Conservation (phyloP, 2,888 invertebrate species). For the Ferdinandea cuprea region DNA sequence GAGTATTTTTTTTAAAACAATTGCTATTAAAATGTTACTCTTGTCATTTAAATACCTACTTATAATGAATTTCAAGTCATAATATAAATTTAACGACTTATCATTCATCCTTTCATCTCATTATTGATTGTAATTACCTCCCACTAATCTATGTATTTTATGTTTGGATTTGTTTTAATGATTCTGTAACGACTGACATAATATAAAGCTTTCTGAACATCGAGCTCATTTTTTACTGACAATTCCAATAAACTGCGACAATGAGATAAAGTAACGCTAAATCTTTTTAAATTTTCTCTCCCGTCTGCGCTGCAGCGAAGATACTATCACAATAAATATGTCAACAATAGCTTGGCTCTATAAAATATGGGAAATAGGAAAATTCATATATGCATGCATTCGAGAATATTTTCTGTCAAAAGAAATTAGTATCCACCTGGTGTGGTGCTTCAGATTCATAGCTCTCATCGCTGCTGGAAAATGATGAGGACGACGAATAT, state of each 20-base stretch:
- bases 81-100: neutral
- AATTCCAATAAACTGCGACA: conserved; percentile 55
- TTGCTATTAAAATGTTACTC: too few species aligned
- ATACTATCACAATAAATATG: conserved; percentile 52
- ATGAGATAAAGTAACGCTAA: conserved; percentile 47
- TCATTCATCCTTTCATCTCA: conserved; percentile 4
- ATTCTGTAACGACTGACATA: conserved; percentile 13
- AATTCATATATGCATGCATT: conserved; percentile 55
- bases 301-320: conserved; percentile 7
- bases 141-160: conserved; percentile 8
- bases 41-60: neutral
- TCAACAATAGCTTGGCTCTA: conserved; percentile 47
- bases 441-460: conserved; percentile 78
- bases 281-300: conserved; percentile 41
- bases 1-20: too few species aligned
- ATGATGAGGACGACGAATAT: conserved; percentile 77
- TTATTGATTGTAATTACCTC: neutral
- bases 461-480: conserved; percentile 79
- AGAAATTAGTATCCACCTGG: conserved; percentile 76
- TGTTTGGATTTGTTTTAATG: conserved; percentile 37
- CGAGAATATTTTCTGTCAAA: conserved; percentile 51
- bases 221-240: conserved; percentile 9
- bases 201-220: conserved; percentile 32
- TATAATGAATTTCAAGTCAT: neutral
- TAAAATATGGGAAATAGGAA: conserved; percentile 42